These are phyloP conservation scores for Hafferia zeledoni DNA, from an alignment of 2,797 vertebrate genomes.

Conservation along the genomic window DNA sequence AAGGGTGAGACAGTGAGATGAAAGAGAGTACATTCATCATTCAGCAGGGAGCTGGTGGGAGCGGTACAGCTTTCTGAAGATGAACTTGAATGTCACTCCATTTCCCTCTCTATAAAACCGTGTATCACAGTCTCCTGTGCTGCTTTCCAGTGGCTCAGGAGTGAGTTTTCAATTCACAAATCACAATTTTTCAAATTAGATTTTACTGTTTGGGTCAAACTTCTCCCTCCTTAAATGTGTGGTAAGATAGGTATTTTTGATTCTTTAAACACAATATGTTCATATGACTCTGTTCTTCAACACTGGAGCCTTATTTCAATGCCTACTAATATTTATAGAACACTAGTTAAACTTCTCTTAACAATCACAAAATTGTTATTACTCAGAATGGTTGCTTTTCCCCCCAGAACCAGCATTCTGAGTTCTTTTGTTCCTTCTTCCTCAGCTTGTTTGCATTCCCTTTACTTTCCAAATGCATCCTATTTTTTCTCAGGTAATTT, in stretches of 20 bases:
- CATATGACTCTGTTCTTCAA: neutral
- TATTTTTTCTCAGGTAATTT: neutral
- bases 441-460: neutral
- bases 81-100: neutral
- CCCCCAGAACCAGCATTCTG: neutral
- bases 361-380: neutral
- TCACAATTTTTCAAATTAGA: neutral
- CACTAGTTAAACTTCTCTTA: neutral
- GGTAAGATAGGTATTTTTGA: neutral
- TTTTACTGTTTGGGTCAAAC: neutral
- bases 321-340: conserved; percentile 15
- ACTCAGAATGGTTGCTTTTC: neutral
- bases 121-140: neutral
- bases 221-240: neutral
- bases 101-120: neutral
- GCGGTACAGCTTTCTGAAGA: neutral
- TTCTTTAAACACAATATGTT: neutral
- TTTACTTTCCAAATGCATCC: neutral
- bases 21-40: neutral
- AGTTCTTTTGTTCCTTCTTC: neutral
- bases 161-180: neutral
- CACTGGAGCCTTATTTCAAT: neutral
- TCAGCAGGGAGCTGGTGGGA: neutral
- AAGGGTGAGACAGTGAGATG: neutral
- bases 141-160: neutral